phyloP scores from a whole-genome alignment of 1,140 invertebrate species.

The Bactericera cockerelli region DNA sequence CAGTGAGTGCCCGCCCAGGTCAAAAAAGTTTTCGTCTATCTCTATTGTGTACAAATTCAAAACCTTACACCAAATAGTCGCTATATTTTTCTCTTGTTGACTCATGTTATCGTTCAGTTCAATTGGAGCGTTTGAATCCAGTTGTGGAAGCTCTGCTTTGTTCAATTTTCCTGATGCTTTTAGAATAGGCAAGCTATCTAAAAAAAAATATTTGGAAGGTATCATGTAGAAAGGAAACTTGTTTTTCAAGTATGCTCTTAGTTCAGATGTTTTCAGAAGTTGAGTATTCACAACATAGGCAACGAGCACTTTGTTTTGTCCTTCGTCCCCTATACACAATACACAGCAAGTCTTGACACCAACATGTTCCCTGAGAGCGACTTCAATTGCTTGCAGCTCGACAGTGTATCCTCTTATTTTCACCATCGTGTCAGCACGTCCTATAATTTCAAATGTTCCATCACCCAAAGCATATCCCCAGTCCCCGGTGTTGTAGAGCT shows the following conservation, averaged over 20 bases:
- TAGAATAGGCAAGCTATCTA: conserved; percentile 27
- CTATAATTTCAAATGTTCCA: conserved; percentile 35
- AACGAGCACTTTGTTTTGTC: conserved; percentile 35
- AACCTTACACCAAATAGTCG: conserved; percentile 21
- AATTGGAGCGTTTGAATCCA: conserved; percentile 12
- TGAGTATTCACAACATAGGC: conserved; percentile 32
- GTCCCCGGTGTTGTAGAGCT: conserved; percentile 34
- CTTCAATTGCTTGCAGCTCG: conserved; percentile 36
- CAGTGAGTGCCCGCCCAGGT: conserved; percentile 32
- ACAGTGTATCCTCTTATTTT: conserved; percentile 38
- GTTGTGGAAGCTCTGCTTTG: conserved; percentile 17
- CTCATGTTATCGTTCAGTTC: conserved; percentile 15
- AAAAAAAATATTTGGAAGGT: conserved; percentile 33
- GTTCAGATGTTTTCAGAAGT: conserved; percentile 26
- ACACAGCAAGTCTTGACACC: conserved; percentile 32
- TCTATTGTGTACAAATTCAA: conserved; percentile 20
- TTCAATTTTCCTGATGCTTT: conserved; percentile 23
- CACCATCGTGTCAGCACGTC: conserved; percentile 36
- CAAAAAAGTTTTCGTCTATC: conserved; percentile 23
- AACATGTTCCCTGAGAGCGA: conserved; percentile 30
- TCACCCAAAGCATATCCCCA: conserved; percentile 35
- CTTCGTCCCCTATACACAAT: conserved; percentile 32
- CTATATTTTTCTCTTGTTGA: conserved; percentile 16
- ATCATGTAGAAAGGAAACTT: conserved; percentile 38
- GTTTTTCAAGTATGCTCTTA: conserved; percentile 32